phyloP scores from a whole-genome alignment of 1,140 invertebrate genomes.

The Bombyx mori region DNA sequence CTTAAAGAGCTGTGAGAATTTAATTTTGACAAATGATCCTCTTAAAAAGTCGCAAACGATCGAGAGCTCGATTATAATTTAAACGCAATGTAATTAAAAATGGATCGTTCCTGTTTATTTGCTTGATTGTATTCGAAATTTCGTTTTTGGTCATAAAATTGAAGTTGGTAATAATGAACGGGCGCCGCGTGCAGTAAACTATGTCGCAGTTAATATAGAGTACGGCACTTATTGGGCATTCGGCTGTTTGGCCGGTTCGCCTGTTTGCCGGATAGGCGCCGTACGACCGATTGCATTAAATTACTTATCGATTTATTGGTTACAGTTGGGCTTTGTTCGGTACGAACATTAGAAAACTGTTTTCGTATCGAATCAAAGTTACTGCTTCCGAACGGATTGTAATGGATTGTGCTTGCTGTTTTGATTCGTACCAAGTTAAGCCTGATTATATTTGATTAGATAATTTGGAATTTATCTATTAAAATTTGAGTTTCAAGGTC shows the following conservation, averaged over 20 bases:
- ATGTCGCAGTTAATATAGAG: slow-evolving; percentile 54
- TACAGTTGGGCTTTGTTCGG: slow-evolving; percentile 1
- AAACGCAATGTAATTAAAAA: neutral
- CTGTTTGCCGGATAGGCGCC: neutral
- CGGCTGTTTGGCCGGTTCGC: slow-evolving; percentile 26
- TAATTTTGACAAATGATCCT: too few relatives aligned
- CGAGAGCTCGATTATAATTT: too few relatives aligned
- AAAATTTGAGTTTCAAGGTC: too few relatives aligned
- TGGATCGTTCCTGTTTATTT: slow-evolving; percentile 1
- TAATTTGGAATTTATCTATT: too few relatives aligned
- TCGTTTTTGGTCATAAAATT: slow-evolving; percentile 51
- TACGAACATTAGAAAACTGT: too few relatives aligned
- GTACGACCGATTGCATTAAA: slow-evolving; percentile 3
- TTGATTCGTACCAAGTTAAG: too few relatives aligned
- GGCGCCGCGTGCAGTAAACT: slow-evolving; percentile 50
- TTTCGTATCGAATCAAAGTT: neutral
- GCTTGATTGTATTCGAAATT: slow-evolving; percentile 24
- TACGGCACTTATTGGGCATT: slow-evolving; percentile 48
- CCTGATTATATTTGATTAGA: too few relatives aligned
- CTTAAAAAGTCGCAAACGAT: too few relatives aligned
- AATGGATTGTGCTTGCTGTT: too few relatives aligned
- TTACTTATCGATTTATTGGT: slow-evolving; percentile 4
- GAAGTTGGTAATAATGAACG: slow-evolving; percentile 53
- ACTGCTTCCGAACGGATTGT: too few relatives aligned
- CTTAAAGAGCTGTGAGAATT: too few relatives aligned